These are phyloP conservation scores for Tuta absoluta DNA, from an alignment of 2,888 invertebrate genomes.

Conservation along the genomic window DNA sequence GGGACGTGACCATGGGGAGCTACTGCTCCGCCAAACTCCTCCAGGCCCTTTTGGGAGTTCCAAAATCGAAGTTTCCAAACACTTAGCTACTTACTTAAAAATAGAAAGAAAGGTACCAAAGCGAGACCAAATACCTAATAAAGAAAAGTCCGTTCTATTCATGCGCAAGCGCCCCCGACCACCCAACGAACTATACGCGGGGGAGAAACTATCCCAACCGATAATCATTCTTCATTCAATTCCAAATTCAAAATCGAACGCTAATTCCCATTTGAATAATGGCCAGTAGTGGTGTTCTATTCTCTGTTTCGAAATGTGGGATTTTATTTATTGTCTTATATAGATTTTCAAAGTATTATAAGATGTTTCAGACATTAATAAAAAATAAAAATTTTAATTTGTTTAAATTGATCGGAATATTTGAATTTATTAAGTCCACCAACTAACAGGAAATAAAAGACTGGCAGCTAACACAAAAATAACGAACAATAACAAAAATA, in stretches of 20 bases:
- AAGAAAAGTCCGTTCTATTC: slow-evolving; percentile 23
- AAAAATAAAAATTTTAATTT: not conserved
- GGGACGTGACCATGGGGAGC: too few species aligned
- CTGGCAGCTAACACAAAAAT: slow-evolving; percentile 2
- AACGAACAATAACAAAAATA: slow-evolving; percentile 39
- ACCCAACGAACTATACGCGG: slow-evolving; percentile 31
- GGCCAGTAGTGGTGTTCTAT: slow-evolving; percentile 30
- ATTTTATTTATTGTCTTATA: slow-evolving; percentile 13
- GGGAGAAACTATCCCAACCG: slow-evolving; percentile 32
- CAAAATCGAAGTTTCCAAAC: too few species aligned
- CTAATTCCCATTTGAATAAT: slow-evolving; percentile 38
- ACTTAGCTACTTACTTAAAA: too few species aligned
- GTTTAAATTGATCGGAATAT: not conserved
- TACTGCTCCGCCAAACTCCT: too few species aligned
- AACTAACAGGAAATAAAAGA: not conserved
- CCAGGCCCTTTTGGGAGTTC: too few species aligned
- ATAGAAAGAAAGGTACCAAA: too few species aligned
- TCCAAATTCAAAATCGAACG: slow-evolving; percentile 36
- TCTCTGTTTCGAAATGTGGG: slow-evolving; percentile 29
- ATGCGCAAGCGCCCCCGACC: slow-evolving; percentile 26
- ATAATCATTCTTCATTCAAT: slow-evolving; percentile 38
- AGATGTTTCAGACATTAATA: not conserved
- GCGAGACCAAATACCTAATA: too few species aligned
- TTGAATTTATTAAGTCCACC: too few species aligned
- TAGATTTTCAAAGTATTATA: not conserved